Evolutionary conservation across 2,888 invertebrate genomes (phyloP).

Genomic region (Volucella inflata): DNA sequence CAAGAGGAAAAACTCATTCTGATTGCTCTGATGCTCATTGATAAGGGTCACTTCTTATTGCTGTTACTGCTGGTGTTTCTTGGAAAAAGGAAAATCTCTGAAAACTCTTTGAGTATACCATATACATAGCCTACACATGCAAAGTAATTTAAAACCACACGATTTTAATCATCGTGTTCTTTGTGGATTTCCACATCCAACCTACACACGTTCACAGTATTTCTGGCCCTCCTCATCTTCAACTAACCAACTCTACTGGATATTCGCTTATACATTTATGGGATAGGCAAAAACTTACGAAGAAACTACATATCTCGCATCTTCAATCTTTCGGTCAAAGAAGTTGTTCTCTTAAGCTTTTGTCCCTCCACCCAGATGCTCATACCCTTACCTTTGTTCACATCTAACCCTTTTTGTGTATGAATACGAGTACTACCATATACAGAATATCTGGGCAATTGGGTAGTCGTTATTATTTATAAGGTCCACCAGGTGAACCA

Average conservation of each 20-base stretch:
- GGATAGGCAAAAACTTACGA: slow-evolving; percentile 39
- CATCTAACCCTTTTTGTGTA: slow-evolving; percentile 42
- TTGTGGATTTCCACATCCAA: slow-evolving; percentile 64
- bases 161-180: slow-evolving; percentile 73
- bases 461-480: slow-evolving; percentile 77
- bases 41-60: slow-evolving; percentile 66
- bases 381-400: slow-evolving; percentile 7
- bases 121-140: slow-evolving; percentile 35
- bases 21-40: slow-evolving; percentile 46
- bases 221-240: too few relatives aligned
- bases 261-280: too few relatives aligned
- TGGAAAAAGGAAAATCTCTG: not conserved
- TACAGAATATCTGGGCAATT: slow-evolving; percentile 55
- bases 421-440: slow-evolving; percentile 17
- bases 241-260: too few relatives aligned
- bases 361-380: slow-evolving; percentile 52
- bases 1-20: slow-evolving; percentile 53
- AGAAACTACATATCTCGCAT: slow-evolving; percentile 69
- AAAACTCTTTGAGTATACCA: slow-evolving; percentile 50
- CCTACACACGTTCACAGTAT: not conserved
- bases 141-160: slow-evolving; percentile 73
- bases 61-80: not conserved
- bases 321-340: slow-evolving; percentile 73
- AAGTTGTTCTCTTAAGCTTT: slow-evolving; percentile 71
- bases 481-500: slow-evolving; percentile 76